These are phyloP conservation scores for Gymnocephalus cernua DNA, from an alignment of 2,113 vertebrate species.

Conservation along the genomic window DNA sequence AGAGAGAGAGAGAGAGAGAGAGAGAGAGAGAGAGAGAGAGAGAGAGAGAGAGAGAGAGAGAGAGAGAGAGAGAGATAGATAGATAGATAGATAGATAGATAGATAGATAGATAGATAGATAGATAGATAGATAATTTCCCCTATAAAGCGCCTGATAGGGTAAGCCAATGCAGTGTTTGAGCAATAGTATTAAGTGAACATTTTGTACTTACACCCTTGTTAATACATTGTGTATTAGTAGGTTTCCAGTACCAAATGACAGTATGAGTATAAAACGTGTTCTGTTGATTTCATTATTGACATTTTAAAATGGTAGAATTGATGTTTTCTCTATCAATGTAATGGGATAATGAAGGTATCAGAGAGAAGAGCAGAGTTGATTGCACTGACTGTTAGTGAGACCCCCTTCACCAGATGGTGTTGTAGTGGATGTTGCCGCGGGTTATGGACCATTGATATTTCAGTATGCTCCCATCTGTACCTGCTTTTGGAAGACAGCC, in stretches of 20 bases:
- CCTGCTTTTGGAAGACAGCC: conserved; percentile 34
- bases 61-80: too few relatives aligned
- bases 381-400: conserved; percentile 45
- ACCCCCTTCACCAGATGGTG: conserved; percentile 67
- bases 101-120: too few relatives aligned
- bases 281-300: neutral
- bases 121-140: neutral
- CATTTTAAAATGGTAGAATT: conserved; percentile 18
- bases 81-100: too few relatives aligned
- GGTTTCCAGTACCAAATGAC: conserved; percentile 8
- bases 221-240: neutral
- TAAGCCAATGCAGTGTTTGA: neutral
- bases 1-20: too few relatives aligned
- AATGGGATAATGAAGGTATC: conserved; percentile 43
- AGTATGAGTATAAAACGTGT: neutral
- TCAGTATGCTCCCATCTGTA: conserved; percentile 54
- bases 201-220: neutral
- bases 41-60: too few relatives aligned
- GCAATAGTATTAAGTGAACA: neutral
- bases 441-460: conserved; percentile 61
- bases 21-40: too few relatives aligned
- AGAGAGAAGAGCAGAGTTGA: conserved; percentile 31
- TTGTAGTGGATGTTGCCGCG: conserved; percentile 40
- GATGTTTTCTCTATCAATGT: conserved; percentile 16
- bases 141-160: neutral